Conservation (phyloP, 2,888 invertebrate genomes). For the Syrphus vitripennis region DNA sequence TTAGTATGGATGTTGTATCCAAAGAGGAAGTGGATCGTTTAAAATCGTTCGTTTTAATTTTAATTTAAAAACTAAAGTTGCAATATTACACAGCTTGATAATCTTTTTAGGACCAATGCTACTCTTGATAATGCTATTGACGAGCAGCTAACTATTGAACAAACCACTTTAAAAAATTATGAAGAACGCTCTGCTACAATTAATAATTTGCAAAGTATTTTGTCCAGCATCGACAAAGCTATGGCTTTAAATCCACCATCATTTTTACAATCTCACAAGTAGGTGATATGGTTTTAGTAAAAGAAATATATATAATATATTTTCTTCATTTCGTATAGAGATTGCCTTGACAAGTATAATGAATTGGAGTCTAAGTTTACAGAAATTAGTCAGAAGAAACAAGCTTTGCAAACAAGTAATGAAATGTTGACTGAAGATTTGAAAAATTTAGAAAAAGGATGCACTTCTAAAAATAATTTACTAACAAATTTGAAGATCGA, state of each 20-base stretch:
- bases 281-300: background rate
- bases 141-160: constrained; percentile 36
- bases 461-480: background rate
- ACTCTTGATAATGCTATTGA: constrained; percentile 29
- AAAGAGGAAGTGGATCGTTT: constrained; percentile 74
- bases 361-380: constrained; percentile 19
- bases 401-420: background rate
- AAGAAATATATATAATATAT: background rate
- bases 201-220: constrained; percentile 13
- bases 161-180: constrained; percentile 22
- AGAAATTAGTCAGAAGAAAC: constrained; percentile 26
- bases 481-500: constrained; percentile 35
- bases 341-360: background rate
- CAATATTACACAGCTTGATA: no score
- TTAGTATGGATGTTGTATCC: constrained; percentile 74
- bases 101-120: constrained; percentile 19
- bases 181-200: constrained; percentile 34
- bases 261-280: constrained; percentile 36
- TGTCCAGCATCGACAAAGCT: constrained; percentile 42
- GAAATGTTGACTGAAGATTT: constrained; percentile 19
- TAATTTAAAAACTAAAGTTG: background rate
- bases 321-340: background rate
- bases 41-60: constrained; percentile 63
- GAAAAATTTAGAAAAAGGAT: constrained; percentile 21
- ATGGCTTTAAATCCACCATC: constrained; percentile 39